A percentile compares a stretch with the other conserved stretches of the same genome.
These are phyloP conservation scores for Manis javanica DNA, from an alignment of 2,797 vertebrate species.

Conservation along the genomic window DNA sequence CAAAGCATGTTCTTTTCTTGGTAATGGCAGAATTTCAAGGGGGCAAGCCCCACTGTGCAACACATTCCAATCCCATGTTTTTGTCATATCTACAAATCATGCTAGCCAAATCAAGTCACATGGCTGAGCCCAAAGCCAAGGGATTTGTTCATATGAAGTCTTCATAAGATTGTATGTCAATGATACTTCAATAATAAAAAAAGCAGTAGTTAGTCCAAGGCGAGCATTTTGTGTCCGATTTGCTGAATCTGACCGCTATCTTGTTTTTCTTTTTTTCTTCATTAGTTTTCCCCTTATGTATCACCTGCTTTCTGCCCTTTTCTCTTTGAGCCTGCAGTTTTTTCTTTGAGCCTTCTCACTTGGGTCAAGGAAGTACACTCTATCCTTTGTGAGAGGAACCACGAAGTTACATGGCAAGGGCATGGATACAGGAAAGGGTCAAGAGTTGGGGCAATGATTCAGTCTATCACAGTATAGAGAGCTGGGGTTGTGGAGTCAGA, in stretches of 20 bases:
- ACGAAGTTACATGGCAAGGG: neutral
- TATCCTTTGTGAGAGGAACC: neutral
- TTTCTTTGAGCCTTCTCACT: too few species aligned
- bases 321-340: neutral
- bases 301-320: neutral
- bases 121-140: neutral
- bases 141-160: too few species aligned
- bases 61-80: neutral
- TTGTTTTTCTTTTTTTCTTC: neutral
- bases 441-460: neutral
- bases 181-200: neutral
- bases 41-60: neutral
- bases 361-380: neutral
- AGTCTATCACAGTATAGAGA: neutral
- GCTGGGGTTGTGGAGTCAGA: neutral
- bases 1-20: neutral
- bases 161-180: too few species aligned
- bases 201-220: neutral
- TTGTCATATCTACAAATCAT: neutral
- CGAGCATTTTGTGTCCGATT: neutral
- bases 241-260: neutral
- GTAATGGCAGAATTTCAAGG: neutral
- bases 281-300: neutral
- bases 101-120: neutral
- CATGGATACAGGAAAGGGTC: neutral